These are phyloP conservation scores for Tridacna gigas DNA, from an alignment of 2,888 invertebrate species.

Conservation along the genomic window DNA sequence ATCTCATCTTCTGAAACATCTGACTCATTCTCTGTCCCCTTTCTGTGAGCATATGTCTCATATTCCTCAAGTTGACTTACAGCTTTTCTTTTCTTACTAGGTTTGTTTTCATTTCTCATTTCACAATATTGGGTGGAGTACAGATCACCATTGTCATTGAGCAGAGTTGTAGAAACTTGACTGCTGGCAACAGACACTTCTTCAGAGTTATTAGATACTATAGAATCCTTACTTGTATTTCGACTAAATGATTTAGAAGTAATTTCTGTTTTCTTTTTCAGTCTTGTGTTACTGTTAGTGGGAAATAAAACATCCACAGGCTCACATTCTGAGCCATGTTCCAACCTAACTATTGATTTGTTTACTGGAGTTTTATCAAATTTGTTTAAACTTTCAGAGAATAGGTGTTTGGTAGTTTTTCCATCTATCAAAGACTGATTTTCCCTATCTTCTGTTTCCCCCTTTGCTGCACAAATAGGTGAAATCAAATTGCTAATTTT, in stretches of 20 bases:
- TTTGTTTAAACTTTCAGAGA: background rate
- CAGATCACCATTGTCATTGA: constrained; percentile 68
- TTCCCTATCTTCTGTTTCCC: constrained; percentile 8
- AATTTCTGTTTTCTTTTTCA: constrained; percentile 17
- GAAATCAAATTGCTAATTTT: constrained; percentile 22
- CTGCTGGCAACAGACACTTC: constrained; percentile 56
- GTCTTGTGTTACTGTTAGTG: background rate
- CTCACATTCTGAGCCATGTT: background rate
- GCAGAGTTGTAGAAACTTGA: constrained; percentile 66
- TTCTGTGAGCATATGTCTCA: background rate
- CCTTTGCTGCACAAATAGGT: background rate
- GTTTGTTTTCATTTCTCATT: constrained; percentile 6
- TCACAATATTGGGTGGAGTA: constrained; percentile 69
- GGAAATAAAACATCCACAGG: background rate
- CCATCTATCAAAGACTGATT: background rate
- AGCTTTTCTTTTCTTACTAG: constrained; percentile 9
- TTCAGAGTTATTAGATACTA: constrained; percentile 46
- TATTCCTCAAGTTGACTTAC: background rate
- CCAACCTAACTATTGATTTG: background rate
- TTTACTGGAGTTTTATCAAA: constrained; percentile 1
- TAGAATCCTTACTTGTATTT: constrained; percentile 58
- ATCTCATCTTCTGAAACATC: constrained; percentile 22
- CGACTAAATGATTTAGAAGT: constrained; percentile 27
- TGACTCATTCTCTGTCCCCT: background rate
- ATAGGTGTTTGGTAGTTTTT: background rate